Evolutionary conservation across 1,140 invertebrate species (phyloP).

Genomic region (Cydia amplana): DNA sequence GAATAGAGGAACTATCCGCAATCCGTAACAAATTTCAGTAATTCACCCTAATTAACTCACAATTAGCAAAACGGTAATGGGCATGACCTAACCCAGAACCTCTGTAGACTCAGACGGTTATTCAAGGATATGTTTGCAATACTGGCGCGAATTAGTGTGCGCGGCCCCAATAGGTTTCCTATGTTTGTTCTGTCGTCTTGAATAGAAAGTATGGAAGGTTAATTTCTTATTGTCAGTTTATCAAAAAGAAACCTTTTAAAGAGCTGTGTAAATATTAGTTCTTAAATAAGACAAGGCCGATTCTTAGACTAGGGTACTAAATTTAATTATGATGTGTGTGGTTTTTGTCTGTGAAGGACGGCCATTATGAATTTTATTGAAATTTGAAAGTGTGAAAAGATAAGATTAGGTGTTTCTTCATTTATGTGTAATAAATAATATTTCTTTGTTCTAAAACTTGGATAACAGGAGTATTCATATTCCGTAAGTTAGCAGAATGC

Average conservation of each 20-base stretch:
- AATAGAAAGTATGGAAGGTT: neutral
- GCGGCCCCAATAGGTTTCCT: neutral
- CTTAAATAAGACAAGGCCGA: neutral
- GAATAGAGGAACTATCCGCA: neutral
- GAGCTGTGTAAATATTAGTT: neutral
- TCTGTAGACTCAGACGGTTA: slow-evolving; percentile 2
- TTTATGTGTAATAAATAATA: neutral
- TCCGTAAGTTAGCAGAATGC: too few species aligned
- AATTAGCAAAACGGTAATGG: slow-evolving; percentile 27
- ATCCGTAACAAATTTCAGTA: neutral
- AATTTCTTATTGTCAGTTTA: neutral
- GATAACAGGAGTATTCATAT: too few species aligned
- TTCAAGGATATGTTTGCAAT: slow-evolving; percentile 6
- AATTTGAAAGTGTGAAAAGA: neutral
- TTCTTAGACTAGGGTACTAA: neutral
- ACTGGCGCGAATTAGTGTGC: slow-evolving; percentile 19
- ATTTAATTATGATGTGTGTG: neutral
- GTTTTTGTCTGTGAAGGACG: neutral
- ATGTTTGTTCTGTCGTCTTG: neutral
- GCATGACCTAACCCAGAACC: slow-evolving; percentile 17
- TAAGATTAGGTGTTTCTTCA: neutral
- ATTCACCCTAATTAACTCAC: slow-evolving; percentile 2
- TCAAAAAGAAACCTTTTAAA: neutral
- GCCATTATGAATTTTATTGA: neutral
- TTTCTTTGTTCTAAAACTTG: neutral